Evolutionary conservation across 2,888 invertebrate species (phyloP).

Genomic region (Drosophila paracracens): DNA sequence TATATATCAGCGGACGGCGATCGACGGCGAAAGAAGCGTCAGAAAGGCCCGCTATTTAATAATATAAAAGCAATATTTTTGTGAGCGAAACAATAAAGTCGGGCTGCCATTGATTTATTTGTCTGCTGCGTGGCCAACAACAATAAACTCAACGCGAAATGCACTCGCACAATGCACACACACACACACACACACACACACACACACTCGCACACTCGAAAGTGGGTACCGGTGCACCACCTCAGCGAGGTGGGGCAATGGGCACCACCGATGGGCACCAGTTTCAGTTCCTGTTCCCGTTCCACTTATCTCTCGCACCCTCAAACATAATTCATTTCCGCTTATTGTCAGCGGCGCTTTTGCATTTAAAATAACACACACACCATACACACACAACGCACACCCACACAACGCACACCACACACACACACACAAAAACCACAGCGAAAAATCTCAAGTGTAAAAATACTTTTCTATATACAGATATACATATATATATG

Average conservation of each 20-base stretch:
- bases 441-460: constrained; percentile 61
- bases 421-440: constrained; percentile 15
- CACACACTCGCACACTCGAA: constrained; percentile 26
- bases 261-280: constrained; percentile 22
- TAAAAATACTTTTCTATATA: constrained; percentile 39
- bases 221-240: constrained; percentile 48
- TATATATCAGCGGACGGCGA: constrained; percentile 69
- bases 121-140: constrained; percentile 77
- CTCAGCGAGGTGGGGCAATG: constrained; percentile 62
- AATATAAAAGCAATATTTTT: constrained; percentile 80
- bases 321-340: constrained; percentile 83
- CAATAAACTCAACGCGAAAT: constrained; percentile 80
- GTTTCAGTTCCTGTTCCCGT: constrained; percentile 3
- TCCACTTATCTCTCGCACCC: constrained; percentile 20
- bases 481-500: not conserved
- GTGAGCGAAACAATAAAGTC: constrained; percentile 83
- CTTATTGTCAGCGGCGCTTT: constrained; percentile 81
- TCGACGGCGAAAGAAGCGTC: constrained; percentile 44
- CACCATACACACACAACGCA: constrained; percentile 25
- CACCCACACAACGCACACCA: constrained; percentile 10
- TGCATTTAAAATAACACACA: constrained; percentile 72
- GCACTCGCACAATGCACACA: constrained; percentile 71
- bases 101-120: constrained; percentile 83
- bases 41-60: constrained; percentile 62
- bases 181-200: constrained; percentile 30